Base-by-base conservation (phyloP, 2,113 vertebrate species). In the Semicossyphus pulcher region DNA sequence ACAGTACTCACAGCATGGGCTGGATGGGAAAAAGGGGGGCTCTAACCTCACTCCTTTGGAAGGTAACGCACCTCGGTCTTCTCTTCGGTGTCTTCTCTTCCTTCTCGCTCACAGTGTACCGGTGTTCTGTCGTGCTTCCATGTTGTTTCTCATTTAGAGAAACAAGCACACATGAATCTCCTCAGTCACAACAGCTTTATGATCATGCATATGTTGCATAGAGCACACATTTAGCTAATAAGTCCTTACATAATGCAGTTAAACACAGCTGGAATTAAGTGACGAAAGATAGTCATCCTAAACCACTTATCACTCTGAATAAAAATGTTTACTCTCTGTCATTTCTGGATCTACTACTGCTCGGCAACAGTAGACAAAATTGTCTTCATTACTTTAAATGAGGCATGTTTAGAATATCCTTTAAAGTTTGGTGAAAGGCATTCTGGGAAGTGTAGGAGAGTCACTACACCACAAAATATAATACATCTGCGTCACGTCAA, bases 1-100 rank as follows among this genome's bases (percentile, higher is more conserved):
- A 97, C 98, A 99, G 91, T 99, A 99, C 95, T 99, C 98, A 93
- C 97, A 99, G 96, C 97, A 99, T 95, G 97, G 97, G 95, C 96
- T 98, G 95, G 98, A 99, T 95, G 98, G 97, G 95, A 99, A 98
- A 97, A 99, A 97, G 95, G 97, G 96, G 95, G 96, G 96, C 91
- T 97, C 97, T 96, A 98, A 97, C 96, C 96, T 99, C 95, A 96
- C 96, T 94, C 96, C 96, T 95, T 92, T 95, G 93, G 98, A 99
- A 99, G 98, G 98, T 99, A 99, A 98, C 93, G 64, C 86, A 81
- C 87, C 79, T 76, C 57, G 20, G 42, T 81, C 58, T 73, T 29
- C 42, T 85, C 78, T 79, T 78, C 66, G 81, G 41, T 81, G 81
- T 88, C 76, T 60, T 39, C 4, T 70, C 41, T 57, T 14, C 77